Evolutionary conservation across 2,888 invertebrate genomes (phyloP).

Genomic region (Papilio elwesi): DNA sequence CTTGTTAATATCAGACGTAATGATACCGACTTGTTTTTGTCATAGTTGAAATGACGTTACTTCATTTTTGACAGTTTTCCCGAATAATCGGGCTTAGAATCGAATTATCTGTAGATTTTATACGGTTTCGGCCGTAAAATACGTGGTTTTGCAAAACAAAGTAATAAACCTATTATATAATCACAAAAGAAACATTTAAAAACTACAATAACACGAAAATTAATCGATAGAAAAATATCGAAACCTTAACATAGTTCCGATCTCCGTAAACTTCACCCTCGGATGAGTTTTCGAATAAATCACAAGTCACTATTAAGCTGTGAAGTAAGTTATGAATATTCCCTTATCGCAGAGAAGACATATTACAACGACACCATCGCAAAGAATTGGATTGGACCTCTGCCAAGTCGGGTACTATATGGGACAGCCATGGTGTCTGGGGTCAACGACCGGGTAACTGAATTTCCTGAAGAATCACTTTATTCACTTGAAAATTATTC

Average conservation of each 20-base stretch:
- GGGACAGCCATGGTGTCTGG: conserved; percentile 25
- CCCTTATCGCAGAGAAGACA: conserved; percentile 15
- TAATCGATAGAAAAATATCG: neutral
- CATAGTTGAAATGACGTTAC: no score
- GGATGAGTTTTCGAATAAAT: conserved; percentile 3
- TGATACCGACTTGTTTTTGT: no score
- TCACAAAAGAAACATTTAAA: no score
- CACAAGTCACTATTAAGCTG: conserved; percentile 19
- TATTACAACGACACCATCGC: conserved; percentile 26
- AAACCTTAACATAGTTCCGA: neutral
- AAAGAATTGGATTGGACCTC: conserved; percentile 22
- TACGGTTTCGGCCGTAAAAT: no score
- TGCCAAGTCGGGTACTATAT: conserved; percentile 26
- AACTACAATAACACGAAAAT: no score
- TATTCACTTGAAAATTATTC: no score
- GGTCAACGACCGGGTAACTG: conserved; percentile 25
- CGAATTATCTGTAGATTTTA: no score
- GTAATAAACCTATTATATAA: no score
- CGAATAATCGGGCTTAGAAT: no score
- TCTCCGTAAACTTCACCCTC: neutral
- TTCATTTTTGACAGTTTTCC: no score
- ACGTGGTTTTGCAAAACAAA: no score
- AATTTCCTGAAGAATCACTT: conserved; percentile 16
- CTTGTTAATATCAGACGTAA: no score
- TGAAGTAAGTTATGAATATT: conserved; percentile 20